phyloP scores from a whole-genome alignment of 2,888 invertebrate genomes.

The Shargacucullia verbasci region DNA sequence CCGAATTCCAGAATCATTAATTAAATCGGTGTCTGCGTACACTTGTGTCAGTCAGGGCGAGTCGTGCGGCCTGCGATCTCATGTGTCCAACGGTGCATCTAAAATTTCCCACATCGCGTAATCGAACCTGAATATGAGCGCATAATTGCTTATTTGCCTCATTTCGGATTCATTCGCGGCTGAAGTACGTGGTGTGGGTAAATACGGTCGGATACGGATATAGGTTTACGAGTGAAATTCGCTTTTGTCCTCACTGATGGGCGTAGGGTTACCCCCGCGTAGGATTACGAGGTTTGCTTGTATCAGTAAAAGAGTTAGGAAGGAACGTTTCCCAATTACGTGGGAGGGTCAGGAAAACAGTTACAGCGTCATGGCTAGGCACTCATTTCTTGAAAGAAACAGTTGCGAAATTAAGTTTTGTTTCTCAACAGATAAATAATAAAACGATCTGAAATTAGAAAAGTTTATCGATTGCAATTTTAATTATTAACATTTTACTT shows the following conservation, averaged over 20 bases:
- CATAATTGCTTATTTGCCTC: conserved; percentile 87
- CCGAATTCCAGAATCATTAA: conserved; percentile 43
- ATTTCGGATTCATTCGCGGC: conserved; percentile 80
- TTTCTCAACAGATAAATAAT: not conserved
- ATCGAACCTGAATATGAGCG: conserved; percentile 81
- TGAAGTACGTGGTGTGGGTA: conserved; percentile 63
- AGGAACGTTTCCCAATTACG: conserved; percentile 25
- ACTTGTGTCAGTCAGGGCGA: conserved; percentile 44
- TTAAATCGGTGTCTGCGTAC: conserved; percentile 46
- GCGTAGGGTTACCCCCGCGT: conserved; percentile 37
- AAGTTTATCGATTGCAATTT: too few relatives aligned
- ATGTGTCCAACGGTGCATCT: conserved; percentile 68
- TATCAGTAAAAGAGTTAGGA: conserved; percentile 27
- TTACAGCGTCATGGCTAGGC: not conserved
- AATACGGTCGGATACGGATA: conserved; percentile 55
- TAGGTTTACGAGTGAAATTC: conserved; percentile 57
- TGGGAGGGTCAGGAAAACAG: conserved; percentile 1
- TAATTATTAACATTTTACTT: conserved; percentile 9
- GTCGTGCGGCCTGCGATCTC: conserved; percentile 39
- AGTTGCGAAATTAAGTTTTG: conserved; percentile 7
- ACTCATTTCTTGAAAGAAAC: too few relatives aligned
- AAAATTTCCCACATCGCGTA: conserved; percentile 78
- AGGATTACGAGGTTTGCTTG: conserved; percentile 36
- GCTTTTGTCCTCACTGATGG: conserved; percentile 41
- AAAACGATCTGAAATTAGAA: too few relatives aligned